Evolutionary conservation across 2,113 vertebrate genomes (phyloP).

Genomic region (Cygnus atratus): DNA sequence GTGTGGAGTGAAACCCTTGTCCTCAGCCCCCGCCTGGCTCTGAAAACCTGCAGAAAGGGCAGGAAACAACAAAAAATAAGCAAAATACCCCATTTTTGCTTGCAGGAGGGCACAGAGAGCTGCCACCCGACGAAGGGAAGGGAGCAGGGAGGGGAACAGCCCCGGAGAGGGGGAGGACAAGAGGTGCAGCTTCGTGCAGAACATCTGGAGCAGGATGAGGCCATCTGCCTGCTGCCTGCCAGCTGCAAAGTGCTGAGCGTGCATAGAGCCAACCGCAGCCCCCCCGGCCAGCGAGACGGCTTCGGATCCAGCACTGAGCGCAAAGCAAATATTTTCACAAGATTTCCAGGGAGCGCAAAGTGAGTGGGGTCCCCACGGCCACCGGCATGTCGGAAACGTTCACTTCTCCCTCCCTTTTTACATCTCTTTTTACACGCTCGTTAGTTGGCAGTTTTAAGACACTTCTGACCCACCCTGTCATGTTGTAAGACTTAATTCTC

Average conservation of each 20-base stretch:
- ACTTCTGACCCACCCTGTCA: neutral
- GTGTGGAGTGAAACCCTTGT: accelerated
- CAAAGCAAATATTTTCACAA: neutral
- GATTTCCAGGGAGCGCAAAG: neutral
- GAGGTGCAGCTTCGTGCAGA: neutral
- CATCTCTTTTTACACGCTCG: neutral
- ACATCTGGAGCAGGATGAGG: neutral
- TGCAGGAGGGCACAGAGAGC: neutral
- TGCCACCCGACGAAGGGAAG: neutral
- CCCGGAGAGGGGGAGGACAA: accelerated
- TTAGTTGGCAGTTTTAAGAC: neutral
- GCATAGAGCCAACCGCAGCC: neutral
- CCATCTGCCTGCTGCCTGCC: neutral
- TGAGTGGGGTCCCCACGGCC: neutral
- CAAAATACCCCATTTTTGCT: neutral
- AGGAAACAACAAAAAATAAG: neutral
- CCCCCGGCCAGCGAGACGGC: neutral
- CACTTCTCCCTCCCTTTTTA: neutral
- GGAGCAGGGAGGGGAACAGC: neutral
- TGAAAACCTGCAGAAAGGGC: neutral
- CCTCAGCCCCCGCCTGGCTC: neutral
- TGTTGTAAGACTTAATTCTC: neutral
- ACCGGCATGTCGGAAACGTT: neutral
- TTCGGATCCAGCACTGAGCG: neutral
- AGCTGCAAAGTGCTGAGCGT: neutral